Evolutionary conservation across 2,888 invertebrate species (phyloP), one percentile per base, ranked within the genome.

Genomic region (Anagyrus pseudococci): DNA sequence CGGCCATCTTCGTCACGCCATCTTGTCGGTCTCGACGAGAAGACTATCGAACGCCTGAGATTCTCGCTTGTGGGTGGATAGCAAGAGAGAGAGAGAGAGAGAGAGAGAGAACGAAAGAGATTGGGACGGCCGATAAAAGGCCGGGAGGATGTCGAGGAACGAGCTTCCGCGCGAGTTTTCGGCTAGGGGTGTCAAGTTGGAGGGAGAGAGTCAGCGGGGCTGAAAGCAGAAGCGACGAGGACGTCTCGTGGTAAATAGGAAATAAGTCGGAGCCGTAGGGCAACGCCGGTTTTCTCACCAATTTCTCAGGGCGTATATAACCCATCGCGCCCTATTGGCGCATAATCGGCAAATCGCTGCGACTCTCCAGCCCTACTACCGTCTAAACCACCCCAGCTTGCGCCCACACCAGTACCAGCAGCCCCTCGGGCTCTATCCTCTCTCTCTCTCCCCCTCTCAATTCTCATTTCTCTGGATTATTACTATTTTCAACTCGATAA

Each of bases 191-290:
- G n/a, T n/a, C n/a, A n/a, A n/a, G n/a, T n/a, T n/a, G n/a, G n/a
- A n/a, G n/a, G n/a, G n/a, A n/a, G n/a, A n/a, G n/a, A n/a, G n/a
- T n/a, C n/a, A n/a, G n/a, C n/a, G n/a, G n/a, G n/a, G n/a, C n/a
- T n/a, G n/a, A n/a, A n/a, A n/a, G n/a, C n/a, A n/a, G n/a, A n/a
- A n/a, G n/a, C n/a, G n/a, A n/a, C n/a, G n/a, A n/a, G n/a, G n/a
- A n/a, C n/a, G n/a, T n/a, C n/a, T n/a, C n/a, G 70, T 72, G 71
- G 71, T 77, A 79, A 79, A 78, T 78, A 77, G 79, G 80, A 80
- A 80, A 80, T 79, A 78, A 80, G 79, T 77, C 71, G 73, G 70
- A 71, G 80, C 78, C 79, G 74, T 75, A 75, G 77, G 78, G 74
- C 70, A 6, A 17, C 68, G 73, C 71, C 75, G 75, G 73, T 77